phyloP scores from a whole-genome alignment of 2,888 invertebrate species.

The Psylliodes chrysocephalus region DNA sequence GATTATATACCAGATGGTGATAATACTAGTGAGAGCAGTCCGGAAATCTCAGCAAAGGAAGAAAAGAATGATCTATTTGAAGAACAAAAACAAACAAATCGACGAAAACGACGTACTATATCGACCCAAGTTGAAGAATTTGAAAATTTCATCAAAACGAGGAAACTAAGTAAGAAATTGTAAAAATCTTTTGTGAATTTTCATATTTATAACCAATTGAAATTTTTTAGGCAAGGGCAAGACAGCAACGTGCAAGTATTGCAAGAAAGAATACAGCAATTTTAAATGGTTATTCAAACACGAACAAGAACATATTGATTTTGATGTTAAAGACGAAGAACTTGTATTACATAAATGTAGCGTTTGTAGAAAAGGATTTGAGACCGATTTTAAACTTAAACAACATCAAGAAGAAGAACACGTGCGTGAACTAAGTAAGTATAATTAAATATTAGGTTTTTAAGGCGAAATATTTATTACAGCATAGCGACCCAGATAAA shows the following conservation, averaged over 20 bases:
- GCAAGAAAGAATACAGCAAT: constrained; percentile 50
- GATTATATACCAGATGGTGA: constrained; percentile 11
- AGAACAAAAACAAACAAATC: constrained; percentile 2
- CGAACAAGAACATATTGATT: constrained; percentile 49
- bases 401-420: constrained; percentile 62
- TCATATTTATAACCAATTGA: not conserved
- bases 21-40: not conserved
- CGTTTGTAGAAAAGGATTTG: constrained; percentile 61
- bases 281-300: constrained; percentile 52
- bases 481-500: too few species aligned
- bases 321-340: constrained; percentile 19
- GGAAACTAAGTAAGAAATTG: constrained; percentile 38
- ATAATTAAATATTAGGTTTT: constrained; percentile 21
- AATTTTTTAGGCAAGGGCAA: constrained; percentile 24
- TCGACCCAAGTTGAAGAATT: constrained; percentile 35
- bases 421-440: constrained; percentile 59
- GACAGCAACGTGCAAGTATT: constrained; percentile 49
- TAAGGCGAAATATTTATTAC: not conserved
- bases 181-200: too few species aligned
- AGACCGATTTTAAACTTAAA: constrained; percentile 58
- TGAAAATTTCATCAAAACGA: constrained; percentile 42
- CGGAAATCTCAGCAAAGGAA: constrained; percentile 14
- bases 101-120: constrained; percentile 21
- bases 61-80: constrained; percentile 9
- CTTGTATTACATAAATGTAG: constrained; percentile 54